Percentiles rank a stretch among this genome's conserved stretches.
These are phyloP conservation scores for Thinocorus orbignyianus DNA, from an alignment of 2,113 vertebrate species.

Conservation along the genomic window DNA sequence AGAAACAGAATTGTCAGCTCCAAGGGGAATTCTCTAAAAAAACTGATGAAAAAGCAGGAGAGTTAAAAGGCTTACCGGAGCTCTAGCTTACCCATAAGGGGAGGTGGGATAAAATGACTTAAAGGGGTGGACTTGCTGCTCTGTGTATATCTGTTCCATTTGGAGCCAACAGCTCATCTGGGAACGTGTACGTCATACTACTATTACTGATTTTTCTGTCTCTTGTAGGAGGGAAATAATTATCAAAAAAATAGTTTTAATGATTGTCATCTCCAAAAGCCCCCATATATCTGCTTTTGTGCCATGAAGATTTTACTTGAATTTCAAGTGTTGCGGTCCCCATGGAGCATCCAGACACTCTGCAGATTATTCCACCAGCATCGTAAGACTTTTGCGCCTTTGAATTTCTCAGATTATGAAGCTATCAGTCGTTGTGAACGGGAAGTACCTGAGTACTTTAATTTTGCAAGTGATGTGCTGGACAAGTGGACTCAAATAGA, in stretches of 20 bases:
- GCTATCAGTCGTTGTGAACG: slow-evolving; percentile 63
- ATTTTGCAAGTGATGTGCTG: slow-evolving; percentile 81
- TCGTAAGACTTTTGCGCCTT: slow-evolving; percentile 2
- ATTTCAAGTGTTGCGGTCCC: neutral
- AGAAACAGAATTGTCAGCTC: neutral
- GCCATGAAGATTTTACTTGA: slow-evolving; percentile 44
- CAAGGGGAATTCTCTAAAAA: neutral
- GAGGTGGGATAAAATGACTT: neutral
- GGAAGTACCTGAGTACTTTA: slow-evolving; percentile 70
- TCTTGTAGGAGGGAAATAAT: neutral
- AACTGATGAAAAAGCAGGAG: neutral
- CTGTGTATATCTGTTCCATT: neutral
- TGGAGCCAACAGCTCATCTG: neutral
- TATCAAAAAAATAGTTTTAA: neutral
- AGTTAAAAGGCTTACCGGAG: neutral
- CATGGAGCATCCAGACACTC: neutral
- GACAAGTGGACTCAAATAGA: slow-evolving; percentile 78
- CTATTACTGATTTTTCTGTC: neutral
- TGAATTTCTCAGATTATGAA: slow-evolving; percentile 73
- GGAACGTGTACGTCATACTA: neutral
- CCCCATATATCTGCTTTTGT: neutral
- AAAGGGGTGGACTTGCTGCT: neutral
- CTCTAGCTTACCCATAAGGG: neutral
- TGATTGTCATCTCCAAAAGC: neutral
- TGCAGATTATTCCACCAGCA: neutral